These are phyloP conservation scores for Mus spretus DNA, from an alignment of 2,797 vertebrate genomes.

Conservation along the genomic window DNA sequence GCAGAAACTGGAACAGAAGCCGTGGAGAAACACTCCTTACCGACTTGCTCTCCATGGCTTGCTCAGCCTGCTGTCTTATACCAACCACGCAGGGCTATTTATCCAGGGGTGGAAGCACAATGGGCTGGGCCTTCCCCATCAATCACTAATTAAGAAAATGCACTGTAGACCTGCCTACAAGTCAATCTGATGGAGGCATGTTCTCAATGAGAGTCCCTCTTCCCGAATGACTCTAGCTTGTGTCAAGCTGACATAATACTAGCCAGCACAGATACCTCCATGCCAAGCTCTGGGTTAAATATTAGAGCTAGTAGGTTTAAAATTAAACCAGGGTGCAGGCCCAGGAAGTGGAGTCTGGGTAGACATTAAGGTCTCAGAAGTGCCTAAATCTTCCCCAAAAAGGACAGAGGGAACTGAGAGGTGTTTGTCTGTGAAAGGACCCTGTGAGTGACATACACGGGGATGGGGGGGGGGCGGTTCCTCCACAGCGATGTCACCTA, in stretches of 20 bases:
- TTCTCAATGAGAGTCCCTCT: neutral
- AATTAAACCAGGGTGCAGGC: neutral
- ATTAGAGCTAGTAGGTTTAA: neutral
- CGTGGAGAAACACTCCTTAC: neutral
- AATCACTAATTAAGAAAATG: neutral
- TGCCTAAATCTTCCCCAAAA: neutral
- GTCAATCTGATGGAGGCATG: neutral
- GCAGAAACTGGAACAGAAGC: neutral
- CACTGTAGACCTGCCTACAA: too few relatives aligned
- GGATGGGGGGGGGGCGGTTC: neutral
- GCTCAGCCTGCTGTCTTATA: neutral
- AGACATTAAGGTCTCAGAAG: neutral
- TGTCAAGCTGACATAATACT: neutral
- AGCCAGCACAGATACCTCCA: neutral
- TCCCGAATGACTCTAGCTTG: neutral
- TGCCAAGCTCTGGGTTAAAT: neutral
- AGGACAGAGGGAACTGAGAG: neutral
- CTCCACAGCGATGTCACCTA: neutral
- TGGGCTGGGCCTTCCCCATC: too few relatives aligned
- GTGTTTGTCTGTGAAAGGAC: neutral
- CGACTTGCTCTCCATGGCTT: neutral
- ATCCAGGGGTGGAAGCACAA: neutral
- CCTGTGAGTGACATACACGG: neutral
- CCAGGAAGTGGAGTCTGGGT: neutral
- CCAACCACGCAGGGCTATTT: neutral